A percentile compares a stretch with the other conserved stretches of the same genome.
These are phyloP conservation scores for Pseudomugil gertrudae DNA, from an alignment of 2,797 vertebrate species.

Conservation along the genomic window DNA sequence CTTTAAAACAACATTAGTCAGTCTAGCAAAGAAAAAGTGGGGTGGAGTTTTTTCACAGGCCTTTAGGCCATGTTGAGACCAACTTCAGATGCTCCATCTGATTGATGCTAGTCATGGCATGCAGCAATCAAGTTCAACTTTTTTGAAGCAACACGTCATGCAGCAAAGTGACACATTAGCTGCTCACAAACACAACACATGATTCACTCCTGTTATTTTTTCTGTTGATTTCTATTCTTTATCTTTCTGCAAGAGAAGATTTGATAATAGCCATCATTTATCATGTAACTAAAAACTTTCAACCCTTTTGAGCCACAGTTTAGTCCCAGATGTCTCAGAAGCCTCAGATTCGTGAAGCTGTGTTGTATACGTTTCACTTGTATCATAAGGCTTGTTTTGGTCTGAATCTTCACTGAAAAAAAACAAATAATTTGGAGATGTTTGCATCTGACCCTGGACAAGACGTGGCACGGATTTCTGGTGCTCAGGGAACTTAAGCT, in stretches of 20 bases:
- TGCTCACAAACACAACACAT: constrained; percentile 7
- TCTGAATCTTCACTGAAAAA: background rate
- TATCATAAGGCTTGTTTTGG: background rate
- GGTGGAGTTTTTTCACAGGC: background rate
- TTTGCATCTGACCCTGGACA: background rate
- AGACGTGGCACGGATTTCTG: background rate
- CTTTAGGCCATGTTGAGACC: background rate
- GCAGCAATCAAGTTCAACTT: background rate
- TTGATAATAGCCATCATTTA: background rate
- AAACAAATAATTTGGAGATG: background rate
- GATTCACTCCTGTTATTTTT: background rate
- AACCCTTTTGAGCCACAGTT: background rate
- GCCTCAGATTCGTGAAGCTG: background rate
- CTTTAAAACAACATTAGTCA: constrained; percentile 1
- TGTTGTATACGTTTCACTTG: background rate
- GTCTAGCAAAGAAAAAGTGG: too few relatives aligned
- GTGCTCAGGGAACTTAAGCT: background rate
- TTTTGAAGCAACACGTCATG: background rate
- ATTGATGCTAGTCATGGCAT: constrained; percentile 8
- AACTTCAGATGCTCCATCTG: background rate
- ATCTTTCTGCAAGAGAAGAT: background rate
- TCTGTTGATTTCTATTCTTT: background rate
- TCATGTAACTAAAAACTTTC: background rate
- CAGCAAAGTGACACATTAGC: background rate
- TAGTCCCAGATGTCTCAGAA: background rate